Evolutionary conservation across 1,140 invertebrate species (phyloP).

Genomic region (Diorhabda elongata): DNA sequence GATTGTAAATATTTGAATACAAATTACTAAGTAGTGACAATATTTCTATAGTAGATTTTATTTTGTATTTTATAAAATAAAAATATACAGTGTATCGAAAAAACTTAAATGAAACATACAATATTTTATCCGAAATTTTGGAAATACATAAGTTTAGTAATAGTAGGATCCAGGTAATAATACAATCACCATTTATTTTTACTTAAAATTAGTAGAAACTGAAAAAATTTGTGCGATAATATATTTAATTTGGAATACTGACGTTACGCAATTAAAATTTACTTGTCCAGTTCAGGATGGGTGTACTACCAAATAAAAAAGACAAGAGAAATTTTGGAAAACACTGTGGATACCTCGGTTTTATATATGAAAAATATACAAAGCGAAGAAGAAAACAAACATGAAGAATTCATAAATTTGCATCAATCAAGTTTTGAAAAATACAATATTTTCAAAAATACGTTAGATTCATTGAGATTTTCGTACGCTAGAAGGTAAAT

Average conservation of each 20-base stretch:
- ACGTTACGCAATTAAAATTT: no score
- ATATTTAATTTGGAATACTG: no score
- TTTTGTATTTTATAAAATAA: no score
- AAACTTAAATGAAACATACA: not conserved
- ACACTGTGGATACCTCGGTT: constrained; percentile 39
- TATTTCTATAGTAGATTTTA: no score
- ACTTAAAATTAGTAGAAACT: no score
- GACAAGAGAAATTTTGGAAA: constrained; percentile 37
- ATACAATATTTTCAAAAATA: constrained; percentile 21
- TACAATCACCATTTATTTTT: not conserved
- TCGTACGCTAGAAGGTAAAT: constrained; percentile 43
- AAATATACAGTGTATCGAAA: no score
- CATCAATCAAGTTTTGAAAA: constrained; percentile 23
- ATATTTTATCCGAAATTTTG: constrained; percentile 7
- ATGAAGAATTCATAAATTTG: constrained; percentile 25
- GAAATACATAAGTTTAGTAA: constrained; percentile 29
- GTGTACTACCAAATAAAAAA: constrained; percentile 39
- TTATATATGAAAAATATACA: constrained; percentile 31
- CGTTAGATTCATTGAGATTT: constrained; percentile 50
- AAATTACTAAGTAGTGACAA: no score
- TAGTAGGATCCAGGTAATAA: constrained; percentile 35
- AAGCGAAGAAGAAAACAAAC: constrained; percentile 21
- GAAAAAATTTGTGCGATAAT: no score
- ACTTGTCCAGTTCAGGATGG: constrained; percentile 35
- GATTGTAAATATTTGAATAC: no score